phyloP scores from a whole-genome alignment of 2,113 vertebrate genomes.

The Rhinichthys klamathensis region DNA sequence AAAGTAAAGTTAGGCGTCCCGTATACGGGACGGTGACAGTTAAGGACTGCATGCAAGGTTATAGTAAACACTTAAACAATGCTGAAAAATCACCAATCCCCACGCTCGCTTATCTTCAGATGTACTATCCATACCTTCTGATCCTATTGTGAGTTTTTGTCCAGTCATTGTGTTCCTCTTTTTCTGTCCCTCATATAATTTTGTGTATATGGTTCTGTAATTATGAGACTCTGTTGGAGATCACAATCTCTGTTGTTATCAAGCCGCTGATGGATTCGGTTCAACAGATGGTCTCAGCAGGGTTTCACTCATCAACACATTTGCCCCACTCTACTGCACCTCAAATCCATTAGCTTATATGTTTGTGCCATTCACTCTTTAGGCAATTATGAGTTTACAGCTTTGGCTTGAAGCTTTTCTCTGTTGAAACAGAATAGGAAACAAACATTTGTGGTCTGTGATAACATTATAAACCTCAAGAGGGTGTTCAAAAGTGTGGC shows the following conservation, averaged over 20 bases:
- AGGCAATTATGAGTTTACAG: background rate
- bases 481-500: background rate
- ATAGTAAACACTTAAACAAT: background rate
- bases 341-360: slow-evolving; percentile 28
- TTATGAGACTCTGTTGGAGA: slow-evolving; percentile 27
- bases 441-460: background rate
- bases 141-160: background rate
- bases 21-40: too few relatives aligned
- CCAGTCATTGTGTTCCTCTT: background rate
- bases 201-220: slow-evolving; percentile 51
- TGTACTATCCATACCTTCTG: slow-evolving; percentile 1
- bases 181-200: slow-evolving; percentile 47
- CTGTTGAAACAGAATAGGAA: background rate
- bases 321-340: slow-evolving; percentile 15
- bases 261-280: slow-evolving; percentile 18
- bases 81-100: background rate
- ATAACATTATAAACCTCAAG: background rate
- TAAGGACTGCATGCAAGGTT: background rate
- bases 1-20: too few relatives aligned
- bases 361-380: background rate
- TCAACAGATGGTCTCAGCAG: slow-evolving; percentile 48
- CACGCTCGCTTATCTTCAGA: background rate
- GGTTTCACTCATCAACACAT: slow-evolving; percentile 17
- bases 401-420: background rate
- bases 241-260: slow-evolving; percentile 26